Evolutionary conservation across 2,888 invertebrate genomes (phyloP).

Genomic region (Choristoneura rosaceana): DNA sequence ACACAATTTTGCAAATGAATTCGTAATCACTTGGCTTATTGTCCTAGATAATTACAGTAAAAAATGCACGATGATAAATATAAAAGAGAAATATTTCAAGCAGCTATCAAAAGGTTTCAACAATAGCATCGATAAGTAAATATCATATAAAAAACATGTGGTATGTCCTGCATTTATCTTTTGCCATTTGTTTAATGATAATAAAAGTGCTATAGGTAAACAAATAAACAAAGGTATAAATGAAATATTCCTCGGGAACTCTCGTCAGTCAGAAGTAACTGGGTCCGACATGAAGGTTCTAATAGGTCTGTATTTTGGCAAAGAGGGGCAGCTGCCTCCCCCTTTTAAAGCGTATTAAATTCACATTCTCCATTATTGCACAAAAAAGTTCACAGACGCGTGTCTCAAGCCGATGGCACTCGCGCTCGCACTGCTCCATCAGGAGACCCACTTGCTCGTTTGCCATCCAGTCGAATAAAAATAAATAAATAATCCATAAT

Average conservation of each 20-base stretch:
- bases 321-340: too few species aligned
- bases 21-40: background rate
- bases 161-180: background rate
- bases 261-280: background rate
- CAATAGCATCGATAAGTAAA: background rate
- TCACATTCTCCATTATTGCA: too few species aligned
- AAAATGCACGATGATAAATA: background rate
- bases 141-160: constrained; percentile 1
- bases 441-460: too few species aligned
- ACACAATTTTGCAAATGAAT: background rate
- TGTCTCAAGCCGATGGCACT: too few species aligned
- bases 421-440: too few species aligned
- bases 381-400: too few species aligned
- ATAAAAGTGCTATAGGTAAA: background rate
- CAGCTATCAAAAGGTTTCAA: background rate
- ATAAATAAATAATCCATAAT: too few species aligned
- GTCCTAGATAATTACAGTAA: background rate
- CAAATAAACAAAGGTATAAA: background rate
- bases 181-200: background rate
- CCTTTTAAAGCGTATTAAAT: too few species aligned
- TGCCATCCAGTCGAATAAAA: too few species aligned
- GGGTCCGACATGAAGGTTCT: constrained; percentile 14
- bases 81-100: background rate
- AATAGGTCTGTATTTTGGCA: constrained; percentile 12
- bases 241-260: background rate